A percentile compares a stretch with the other conserved stretches of the same genome.
Evolutionary conservation across 2,113 vertebrate genomes (phyloP).

Genomic region (Ceyx margarethae): DNA sequence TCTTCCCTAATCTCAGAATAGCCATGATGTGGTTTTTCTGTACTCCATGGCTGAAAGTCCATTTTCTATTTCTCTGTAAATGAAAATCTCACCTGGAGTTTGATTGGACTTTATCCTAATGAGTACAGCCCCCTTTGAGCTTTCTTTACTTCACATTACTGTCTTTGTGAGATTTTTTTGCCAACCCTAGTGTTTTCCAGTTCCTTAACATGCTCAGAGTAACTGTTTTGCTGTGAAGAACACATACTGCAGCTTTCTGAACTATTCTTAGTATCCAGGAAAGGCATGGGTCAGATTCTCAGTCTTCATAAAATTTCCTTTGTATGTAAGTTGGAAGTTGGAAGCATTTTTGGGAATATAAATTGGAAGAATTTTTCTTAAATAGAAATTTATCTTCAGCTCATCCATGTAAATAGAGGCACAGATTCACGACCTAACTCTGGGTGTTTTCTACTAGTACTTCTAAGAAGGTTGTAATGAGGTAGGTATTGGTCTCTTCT

Average conservation of each 20-base stretch:
- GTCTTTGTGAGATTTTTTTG: background rate
- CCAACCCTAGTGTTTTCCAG: background rate
- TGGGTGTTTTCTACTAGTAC: background rate
- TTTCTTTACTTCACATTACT: background rate
- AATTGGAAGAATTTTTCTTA: background rate
- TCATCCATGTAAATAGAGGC: background rate
- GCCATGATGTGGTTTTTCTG: background rate
- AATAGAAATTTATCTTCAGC: background rate
- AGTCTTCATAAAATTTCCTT: background rate
- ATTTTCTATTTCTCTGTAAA: background rate
- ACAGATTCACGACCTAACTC: background rate
- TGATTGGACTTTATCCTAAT: background rate
- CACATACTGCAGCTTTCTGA: background rate
- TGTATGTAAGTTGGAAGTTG: background rate
- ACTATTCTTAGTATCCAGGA: background rate
- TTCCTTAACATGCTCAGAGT: background rate
- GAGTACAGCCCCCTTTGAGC: background rate
- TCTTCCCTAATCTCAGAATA: background rate
- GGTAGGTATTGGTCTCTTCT: background rate
- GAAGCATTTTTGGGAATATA: too few relatives aligned
- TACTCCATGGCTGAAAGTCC: background rate
- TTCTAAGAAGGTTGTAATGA: background rate
- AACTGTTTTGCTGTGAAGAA: background rate
- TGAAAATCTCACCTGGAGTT: background rate
- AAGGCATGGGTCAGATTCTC: background rate